phyloP scores from a whole-genome alignment of 2,113 vertebrate genomes.

The Tachysurus vachellii region DNA sequence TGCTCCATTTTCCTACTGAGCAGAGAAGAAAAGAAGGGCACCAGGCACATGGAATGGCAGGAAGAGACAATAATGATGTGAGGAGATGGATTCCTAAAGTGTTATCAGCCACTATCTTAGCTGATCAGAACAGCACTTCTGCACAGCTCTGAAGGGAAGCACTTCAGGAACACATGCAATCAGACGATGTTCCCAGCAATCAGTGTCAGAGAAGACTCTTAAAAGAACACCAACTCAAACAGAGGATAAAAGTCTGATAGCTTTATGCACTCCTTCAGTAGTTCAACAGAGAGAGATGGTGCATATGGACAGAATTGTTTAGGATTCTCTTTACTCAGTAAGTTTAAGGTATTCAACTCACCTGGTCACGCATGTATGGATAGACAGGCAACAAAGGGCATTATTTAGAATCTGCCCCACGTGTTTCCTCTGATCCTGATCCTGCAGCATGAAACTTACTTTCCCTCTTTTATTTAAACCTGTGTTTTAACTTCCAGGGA shows the following conservation, averaged over 20 bases:
- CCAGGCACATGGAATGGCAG: slow-evolving; percentile 27
- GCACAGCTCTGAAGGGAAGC: slow-evolving; percentile 39
- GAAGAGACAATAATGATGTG: slow-evolving; percentile 34
- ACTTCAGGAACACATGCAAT: slow-evolving; percentile 53
- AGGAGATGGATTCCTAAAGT: slow-evolving; percentile 37
- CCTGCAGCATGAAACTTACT: not conserved
- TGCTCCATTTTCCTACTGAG: slow-evolving; percentile 21
- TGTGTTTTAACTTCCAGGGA: not conserved
- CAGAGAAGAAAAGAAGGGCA: not conserved
- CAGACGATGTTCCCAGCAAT: slow-evolving; percentile 51
- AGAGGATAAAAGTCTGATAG: slow-evolving; percentile 31
- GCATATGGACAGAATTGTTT: not conserved
- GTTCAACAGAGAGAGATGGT: slow-evolving; percentile 8
- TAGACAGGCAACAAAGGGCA: slow-evolving; percentile 33
- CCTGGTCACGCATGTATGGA: not conserved
- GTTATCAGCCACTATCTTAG: slow-evolving; percentile 47
- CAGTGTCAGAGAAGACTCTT: slow-evolving; percentile 40
- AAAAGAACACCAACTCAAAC: slow-evolving; percentile 31
- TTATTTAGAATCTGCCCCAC: slow-evolving; percentile 34
- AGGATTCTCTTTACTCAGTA: not conserved
- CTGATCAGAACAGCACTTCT: slow-evolving; percentile 55
- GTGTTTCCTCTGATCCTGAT: not conserved
- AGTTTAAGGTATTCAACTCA: not conserved
- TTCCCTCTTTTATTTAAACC: not conserved
- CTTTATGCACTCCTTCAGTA: not conserved